Base-by-base conservation (phyloP, 2,113 vertebrate genomes). In the Sorex fumeus region DNA sequence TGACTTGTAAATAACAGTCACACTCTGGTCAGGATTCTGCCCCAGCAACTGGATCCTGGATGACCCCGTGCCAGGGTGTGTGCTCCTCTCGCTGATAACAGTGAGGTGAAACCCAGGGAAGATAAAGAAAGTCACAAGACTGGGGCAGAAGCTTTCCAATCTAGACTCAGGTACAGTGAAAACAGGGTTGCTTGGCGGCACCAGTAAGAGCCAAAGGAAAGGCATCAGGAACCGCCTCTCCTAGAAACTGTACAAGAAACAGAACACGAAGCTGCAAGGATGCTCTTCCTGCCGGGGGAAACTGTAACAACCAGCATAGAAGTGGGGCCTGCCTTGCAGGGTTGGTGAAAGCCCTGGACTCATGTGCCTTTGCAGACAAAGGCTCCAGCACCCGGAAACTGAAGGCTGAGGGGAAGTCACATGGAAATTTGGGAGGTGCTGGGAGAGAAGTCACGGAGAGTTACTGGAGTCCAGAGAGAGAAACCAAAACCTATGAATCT, bases 111-210 rank as follows among this genome's bases (percentile, higher is more conserved):
- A 70, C 23, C 60, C 64, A 45, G 87, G 2, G 8, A 76, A 71
- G 74, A 91, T 53, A n/a, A 87, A 77, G 71, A 69, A 43, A 79
- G 45, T 18, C 84, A 8, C 75, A 57, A 88, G 67, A 36, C 40
- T 7, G 57, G 67, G 28, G 84, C 69, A 57, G 76, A n/a, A 62
- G 79, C 30, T 92, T 86, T 43, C 69, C 60, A 76, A 70, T 21
- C 6, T 34, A 87, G 66, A 79, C 36, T 86, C 53, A 30, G 47
- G 88, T 78, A 47, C 45, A 30, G 16, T 21, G 77, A 88, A 91
- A 81, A 66, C 21, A 69, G 74, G 71, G 34, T n/a, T 62, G 53
- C 62, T 76, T 50, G 75, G 50, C 74, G 69, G 64, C 72, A 67
- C 76, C 69, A 62, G 47, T 9, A 8, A 66, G 40, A 34, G 9